These are phyloP conservation scores for Lepus timidus DNA, from an alignment of 2,113 vertebrate species.

Conservation along the genomic window DNA sequence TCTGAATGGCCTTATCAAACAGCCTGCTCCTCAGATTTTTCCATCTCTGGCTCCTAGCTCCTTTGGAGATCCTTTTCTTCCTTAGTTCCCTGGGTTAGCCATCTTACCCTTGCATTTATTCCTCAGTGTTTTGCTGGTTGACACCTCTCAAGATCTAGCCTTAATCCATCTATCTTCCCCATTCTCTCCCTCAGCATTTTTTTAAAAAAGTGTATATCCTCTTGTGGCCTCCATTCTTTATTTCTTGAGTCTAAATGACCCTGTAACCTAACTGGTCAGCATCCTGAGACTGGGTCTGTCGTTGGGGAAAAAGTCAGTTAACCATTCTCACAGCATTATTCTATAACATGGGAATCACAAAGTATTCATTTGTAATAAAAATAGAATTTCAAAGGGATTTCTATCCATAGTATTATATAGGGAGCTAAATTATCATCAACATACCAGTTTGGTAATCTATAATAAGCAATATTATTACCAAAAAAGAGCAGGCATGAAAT, in stretches of 20 bases:
- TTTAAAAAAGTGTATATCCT: not conserved
- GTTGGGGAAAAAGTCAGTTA: not conserved
- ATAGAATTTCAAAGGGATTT: not conserved
- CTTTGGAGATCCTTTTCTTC: not conserved
- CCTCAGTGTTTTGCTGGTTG: not conserved
- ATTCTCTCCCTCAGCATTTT: not conserved
- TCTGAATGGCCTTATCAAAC: not conserved
- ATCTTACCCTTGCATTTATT: not conserved
- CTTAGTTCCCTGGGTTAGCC: not conserved
- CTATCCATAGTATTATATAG: not conserved
- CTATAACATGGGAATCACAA: not conserved
- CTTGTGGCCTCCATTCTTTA: not conserved
- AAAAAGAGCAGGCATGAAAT: not conserved
- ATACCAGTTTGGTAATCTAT: slow-evolving; percentile 27
- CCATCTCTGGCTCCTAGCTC: not conserved
- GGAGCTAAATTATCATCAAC: not conserved
- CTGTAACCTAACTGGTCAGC: not conserved
- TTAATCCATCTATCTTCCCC: not conserved
- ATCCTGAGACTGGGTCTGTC: not conserved
- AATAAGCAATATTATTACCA: slow-evolving; percentile 13
- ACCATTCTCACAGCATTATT: not conserved
- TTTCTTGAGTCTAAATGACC: not conserved
- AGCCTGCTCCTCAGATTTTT: not conserved
- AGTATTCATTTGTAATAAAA: slow-evolving; percentile 44
- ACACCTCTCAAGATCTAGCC: not conserved